These are phyloP conservation scores for Formicarius rufipectus DNA, from an alignment of 2,113 vertebrate genomes.

Conservation along the genomic window DNA sequence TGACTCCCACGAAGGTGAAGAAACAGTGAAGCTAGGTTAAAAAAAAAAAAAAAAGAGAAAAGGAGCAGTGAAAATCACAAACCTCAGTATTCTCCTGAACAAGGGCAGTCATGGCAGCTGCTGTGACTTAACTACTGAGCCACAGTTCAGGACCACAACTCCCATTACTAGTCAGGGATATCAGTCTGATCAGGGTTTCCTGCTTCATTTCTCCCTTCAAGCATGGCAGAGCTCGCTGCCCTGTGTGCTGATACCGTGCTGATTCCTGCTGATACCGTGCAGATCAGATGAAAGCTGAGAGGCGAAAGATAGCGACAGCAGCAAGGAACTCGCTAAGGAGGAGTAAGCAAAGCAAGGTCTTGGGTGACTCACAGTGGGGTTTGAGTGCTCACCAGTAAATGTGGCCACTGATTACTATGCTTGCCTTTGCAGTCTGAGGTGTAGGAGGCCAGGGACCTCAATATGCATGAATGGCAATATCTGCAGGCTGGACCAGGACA, in stretches of 20 bases:
- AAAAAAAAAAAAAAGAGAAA: neutral
- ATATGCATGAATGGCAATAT: neutral
- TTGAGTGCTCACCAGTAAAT: accelerated
- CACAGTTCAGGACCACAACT: neutral
- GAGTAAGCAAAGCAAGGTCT: neutral
- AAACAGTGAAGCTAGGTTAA: neutral
- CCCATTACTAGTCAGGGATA: neutral
- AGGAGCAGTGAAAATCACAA: neutral
- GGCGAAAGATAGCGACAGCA: accelerated
- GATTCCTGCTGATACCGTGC: neutral
- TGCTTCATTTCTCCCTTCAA: neutral
- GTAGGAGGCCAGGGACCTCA: neutral
- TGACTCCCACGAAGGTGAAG: neutral
- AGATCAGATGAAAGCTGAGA: neutral
- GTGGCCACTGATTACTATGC: neutral
- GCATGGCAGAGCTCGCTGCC: neutral
- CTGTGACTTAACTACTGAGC: neutral
- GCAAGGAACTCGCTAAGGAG: accelerated
- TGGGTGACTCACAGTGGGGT: neutral
- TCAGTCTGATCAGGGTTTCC: accelerated
- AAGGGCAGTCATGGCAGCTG: neutral
- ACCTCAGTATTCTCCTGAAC: neutral
- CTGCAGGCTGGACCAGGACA: neutral
- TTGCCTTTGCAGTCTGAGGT: neutral
- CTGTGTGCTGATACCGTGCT: too few relatives aligned